Conservation (phyloP, 2,797 vertebrate genomes). For the Steatocranus sp. region DNA sequence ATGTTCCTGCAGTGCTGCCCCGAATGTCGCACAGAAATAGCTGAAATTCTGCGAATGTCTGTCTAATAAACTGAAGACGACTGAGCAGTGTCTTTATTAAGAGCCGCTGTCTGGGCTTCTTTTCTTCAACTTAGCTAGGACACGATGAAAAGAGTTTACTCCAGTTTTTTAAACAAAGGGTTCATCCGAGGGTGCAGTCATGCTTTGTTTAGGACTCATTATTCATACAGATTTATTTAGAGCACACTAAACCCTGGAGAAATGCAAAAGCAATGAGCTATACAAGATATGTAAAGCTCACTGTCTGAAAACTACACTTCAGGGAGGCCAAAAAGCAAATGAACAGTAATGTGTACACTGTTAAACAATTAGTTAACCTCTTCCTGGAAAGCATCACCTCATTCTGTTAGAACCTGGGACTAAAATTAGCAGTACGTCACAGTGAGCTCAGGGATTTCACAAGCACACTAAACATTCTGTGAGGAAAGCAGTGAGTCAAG, state of each 20-base stretch:
- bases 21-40: slow-evolving; percentile 29
- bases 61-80: slow-evolving; percentile 40
- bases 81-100: not conserved
- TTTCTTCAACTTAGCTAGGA: not conserved
- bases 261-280: slow-evolving; percentile 4
- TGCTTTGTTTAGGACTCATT: slow-evolving; percentile 34
- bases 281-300: not conserved
- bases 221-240: slow-evolving; percentile 24
- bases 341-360: not conserved
- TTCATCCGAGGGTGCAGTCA: not conserved
- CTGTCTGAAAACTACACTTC: not conserved
- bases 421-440: slow-evolving; percentile 35
- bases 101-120: not conserved
- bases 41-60: slow-evolving; percentile 50
- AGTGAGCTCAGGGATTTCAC: slow-evolving; percentile 51
- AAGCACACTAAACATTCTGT: slow-evolving; percentile 38
- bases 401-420: not conserved
- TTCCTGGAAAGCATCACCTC: slow-evolving; percentile 13
- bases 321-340: not conserved
- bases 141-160: slow-evolving; percentile 3
- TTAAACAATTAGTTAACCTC: slow-evolving; percentile 20
- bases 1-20: not conserved
- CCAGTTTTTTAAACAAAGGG: slow-evolving; percentile 32
- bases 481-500: slow-evolving; percentile 44
- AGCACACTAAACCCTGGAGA: slow-evolving; percentile 2